A percentile compares a stretch with the other conserved stretches of the same genome.
Conservation (phyloP, 2,888 invertebrate species). For the Trichopria drosophilae region DNA sequence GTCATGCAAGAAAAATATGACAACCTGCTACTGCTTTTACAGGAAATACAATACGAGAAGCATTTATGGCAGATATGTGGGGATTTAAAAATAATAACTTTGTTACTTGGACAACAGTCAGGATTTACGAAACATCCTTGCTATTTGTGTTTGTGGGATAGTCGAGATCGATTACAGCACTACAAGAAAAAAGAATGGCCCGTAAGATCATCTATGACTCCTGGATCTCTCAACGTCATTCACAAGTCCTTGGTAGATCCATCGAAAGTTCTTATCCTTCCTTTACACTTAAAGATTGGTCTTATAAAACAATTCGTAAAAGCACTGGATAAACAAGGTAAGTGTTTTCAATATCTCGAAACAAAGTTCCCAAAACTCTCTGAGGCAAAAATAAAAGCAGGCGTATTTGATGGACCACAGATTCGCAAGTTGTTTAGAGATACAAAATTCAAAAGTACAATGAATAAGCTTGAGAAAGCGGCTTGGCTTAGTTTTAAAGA, state of each 20-base stretch:
- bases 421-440: slow-evolving; percentile 32
- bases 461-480: slow-evolving; percentile 24
- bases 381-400: slow-evolving; percentile 25
- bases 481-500: slow-evolving; percentile 25
- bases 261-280: slow-evolving; percentile 18
- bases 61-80: slow-evolving; percentile 35
- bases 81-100: slow-evolving; percentile 36
- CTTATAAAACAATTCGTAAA: too few species aligned
- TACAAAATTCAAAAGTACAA: slow-evolving; percentile 20
- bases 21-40: slow-evolving; percentile 24
- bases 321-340: slow-evolving; percentile 19
- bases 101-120: too few species aligned
- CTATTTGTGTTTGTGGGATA: too few species aligned
- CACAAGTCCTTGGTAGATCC: slow-evolving; percentile 11
- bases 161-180: too few species aligned
- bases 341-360: slow-evolving; percentile 3
- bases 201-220: not conserved
- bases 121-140: too few species aligned
- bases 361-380: slow-evolving; percentile 22
- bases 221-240: slow-evolving; percentile 19
- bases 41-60: slow-evolving; percentile 32
- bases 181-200: slow-evolving; percentile 33
- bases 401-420: slow-evolving; percentile 25
- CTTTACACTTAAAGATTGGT: slow-evolving; percentile 38
- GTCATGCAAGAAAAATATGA: slow-evolving; percentile 37